phyloP scores from a whole-genome alignment of 2,888 invertebrate species.

The Nomada ruficornis region DNA sequence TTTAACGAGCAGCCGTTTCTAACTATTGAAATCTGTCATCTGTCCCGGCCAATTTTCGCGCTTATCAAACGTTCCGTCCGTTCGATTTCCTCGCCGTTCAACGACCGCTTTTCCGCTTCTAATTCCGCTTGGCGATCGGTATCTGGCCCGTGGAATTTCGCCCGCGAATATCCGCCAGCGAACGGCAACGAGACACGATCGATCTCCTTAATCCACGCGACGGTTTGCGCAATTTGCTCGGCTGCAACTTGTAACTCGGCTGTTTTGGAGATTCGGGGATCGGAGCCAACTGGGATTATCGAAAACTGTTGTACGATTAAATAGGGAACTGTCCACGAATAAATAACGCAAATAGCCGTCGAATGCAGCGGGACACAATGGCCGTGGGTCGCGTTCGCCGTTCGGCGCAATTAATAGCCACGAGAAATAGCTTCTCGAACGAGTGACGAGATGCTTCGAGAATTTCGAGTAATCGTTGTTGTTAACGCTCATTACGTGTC shows the following conservation, averaged over 20 bases:
- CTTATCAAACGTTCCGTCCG: constrained; percentile 53
- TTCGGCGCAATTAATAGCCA: constrained; percentile 17
- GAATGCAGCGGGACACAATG: constrained; percentile 41
- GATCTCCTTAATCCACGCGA: constrained; percentile 21
- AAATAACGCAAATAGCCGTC: constrained; percentile 52
- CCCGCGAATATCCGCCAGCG: background rate
- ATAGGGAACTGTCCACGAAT: constrained; percentile 43
- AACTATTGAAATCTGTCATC: constrained; percentile 58
- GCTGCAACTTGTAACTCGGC: constrained; percentile 26
- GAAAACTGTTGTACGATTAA: constrained; percentile 54
- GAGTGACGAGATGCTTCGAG: constrained; percentile 5
- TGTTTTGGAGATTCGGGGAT: constrained; percentile 37
- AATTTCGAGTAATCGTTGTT: background rate
- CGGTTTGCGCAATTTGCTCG: constrained; percentile 32
- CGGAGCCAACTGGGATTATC: constrained; percentile 57
- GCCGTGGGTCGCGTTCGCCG: background rate
- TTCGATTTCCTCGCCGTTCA: constrained; percentile 39
- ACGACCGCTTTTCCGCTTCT: constrained; percentile 20
- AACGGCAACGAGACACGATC: constrained; percentile 18
- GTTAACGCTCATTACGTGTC: constrained; percentile 4
- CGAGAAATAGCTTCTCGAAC: constrained; percentile 1
- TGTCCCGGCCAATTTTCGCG: constrained; percentile 53
- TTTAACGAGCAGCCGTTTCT: constrained; percentile 63
- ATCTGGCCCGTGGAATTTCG: background rate
- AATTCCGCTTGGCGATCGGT: constrained; percentile 1